Base-by-base conservation (phyloP, 2,113 vertebrate species). In the Tyto alba region DNA sequence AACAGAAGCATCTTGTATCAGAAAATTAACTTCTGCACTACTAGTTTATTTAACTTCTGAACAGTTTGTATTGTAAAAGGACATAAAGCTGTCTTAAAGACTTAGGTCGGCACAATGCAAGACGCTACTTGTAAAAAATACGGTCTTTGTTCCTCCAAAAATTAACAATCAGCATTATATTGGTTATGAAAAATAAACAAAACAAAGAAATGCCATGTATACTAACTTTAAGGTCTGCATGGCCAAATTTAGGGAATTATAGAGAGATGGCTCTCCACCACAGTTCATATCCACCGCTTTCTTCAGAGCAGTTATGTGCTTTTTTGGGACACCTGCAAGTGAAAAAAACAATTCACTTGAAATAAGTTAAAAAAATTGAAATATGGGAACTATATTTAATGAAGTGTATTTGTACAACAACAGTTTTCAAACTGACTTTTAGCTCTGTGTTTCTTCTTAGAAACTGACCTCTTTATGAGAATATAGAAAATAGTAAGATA, bases 221-320 rank as follows among this genome's bases (percentile, higher is more conserved):
- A 98, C 99, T 97, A 97, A 99, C 99, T 99, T 99, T 67, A 99
- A 98, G 36, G 98, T 99, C 91, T 99, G 98, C 96, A 99, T 96
- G 53, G 99, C 99, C 95, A 99, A 97, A 96, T 89, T 99, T 85
- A 99, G 98, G 27, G 99, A 98, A 98, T 99, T 99, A 97, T 99
- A 99, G 1, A 99, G 98, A 17, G 99, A 99, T 3, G 99, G 99
- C 75, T 99, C 99, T 95, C 99, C 99, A 21, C 93, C 95, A 90
- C 99, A 99, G n/a, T 95, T 97, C 25, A 98, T 98, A 98, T 99
- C 99, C 84, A 98, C 98, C 5, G 99, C 98, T 97, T 99, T 99
- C 98, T 98, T 99, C 95, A 99, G 96, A 89, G 98, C 98, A 30
- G 95, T 66, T 69, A 97, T 78, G 71, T 99, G 99, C 88, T 99